Conservation (phyloP, 2,113 vertebrate genomes). For the Anoura caudifer region DNA sequence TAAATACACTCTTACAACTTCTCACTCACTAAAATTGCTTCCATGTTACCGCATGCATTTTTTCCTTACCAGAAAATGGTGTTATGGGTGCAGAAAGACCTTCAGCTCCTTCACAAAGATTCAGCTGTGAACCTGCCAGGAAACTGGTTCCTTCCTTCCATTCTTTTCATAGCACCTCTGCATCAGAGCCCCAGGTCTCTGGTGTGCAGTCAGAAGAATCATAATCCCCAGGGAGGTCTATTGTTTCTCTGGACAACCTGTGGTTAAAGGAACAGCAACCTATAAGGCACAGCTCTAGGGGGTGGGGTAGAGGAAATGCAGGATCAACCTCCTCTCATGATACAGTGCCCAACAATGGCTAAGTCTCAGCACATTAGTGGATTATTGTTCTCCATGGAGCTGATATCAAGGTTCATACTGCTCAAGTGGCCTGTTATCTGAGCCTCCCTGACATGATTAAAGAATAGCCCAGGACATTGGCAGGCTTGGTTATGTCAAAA, state of each 20-base stretch:
- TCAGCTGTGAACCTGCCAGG: background rate
- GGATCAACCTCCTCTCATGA: background rate
- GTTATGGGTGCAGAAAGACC: background rate
- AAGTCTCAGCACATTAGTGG: conserved; percentile 20
- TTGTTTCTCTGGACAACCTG: conserved; percentile 56
- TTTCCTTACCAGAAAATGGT: conserved; percentile 62
- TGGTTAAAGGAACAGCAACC: conserved; percentile 59
- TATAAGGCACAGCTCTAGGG: conserved; percentile 11
- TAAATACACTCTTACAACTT: background rate
- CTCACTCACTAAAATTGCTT: background rate
- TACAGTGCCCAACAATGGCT: conserved; percentile 43
- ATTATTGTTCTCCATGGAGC: background rate
- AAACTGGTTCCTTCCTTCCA: background rate
- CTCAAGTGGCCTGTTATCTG: background rate
- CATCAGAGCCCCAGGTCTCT: background rate
- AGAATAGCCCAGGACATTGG: background rate
- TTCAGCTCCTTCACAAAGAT: background rate
- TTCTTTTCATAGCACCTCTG: background rate
- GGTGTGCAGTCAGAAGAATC: background rate
- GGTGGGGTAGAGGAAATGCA: background rate
- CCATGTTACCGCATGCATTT: background rate
- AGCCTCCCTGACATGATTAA: background rate
- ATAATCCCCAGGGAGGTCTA: background rate
- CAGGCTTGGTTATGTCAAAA: background rate
- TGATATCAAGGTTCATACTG: background rate